Base-by-base conservation (phyloP, 2,113 vertebrate species). In the Arenaria interpres region DNA sequence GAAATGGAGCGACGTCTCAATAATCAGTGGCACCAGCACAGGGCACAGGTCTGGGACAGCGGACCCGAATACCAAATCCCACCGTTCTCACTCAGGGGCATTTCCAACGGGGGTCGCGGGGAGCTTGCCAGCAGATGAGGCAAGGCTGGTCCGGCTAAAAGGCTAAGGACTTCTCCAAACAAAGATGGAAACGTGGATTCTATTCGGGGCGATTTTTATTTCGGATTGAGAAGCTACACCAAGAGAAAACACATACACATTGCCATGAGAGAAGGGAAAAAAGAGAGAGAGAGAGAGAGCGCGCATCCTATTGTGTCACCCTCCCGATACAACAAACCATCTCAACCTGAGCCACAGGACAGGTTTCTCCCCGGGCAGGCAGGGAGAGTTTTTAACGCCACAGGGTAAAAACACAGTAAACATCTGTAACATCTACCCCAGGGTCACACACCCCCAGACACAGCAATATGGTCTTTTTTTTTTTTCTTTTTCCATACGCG, bases 151-250 rank as follows among this genome's bases (percentile, higher is more conserved):
- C 46, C 39, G 64, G 14, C 35, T 62, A 9, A 53, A 72, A 72
- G 60, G 35, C 43, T 41, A 35, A 41, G 32, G 22, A 45, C 39
- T 69, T 81, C 76, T 74, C 69, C 53, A 91, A 60, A 94, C n/a
- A 79, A 85, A 84, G 39, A 68, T 14, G 18, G 54, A 92, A 67
- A 90, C 33, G 0, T 27, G 13, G 51, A 33, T 79, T 92, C 81
- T 59, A 12, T 89, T 89, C 3, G 22, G 91, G 68, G 69, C 24
- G 39, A 62, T 35, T 95, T 97, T 97, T 97, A 97, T 97, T 97
- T 97, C 46, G 48, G 90, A 88, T 23, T 83, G 68, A 95, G 73
- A 94, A 96, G 88, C 92, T 91, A 95, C 89, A 91, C 45, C 81
- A 50, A 94, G 53, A 95, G 37, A 80, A 46, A 89, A 97, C 59